These are phyloP conservation scores for Calyptommatus sinebrachiatus DNA, from an alignment of 2,113 vertebrate genomes.

Conservation along the genomic window DNA sequence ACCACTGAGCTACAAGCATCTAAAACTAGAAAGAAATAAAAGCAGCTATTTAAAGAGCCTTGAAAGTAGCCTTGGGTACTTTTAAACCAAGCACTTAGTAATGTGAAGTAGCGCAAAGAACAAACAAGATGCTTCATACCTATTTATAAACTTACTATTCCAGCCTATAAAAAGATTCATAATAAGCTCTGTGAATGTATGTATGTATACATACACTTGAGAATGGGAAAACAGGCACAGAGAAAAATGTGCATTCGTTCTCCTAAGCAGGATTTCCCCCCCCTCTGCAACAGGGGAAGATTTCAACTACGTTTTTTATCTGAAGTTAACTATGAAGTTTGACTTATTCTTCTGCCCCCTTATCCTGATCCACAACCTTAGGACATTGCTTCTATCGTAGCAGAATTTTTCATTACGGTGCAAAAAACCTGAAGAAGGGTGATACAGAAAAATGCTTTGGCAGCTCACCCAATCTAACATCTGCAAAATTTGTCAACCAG, in stretches of 20 bases:
- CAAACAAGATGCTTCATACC: slow-evolving; percentile 5
- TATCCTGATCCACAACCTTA: too few species aligned
- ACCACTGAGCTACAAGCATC: not conserved
- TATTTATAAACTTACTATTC: not conserved
- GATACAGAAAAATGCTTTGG: too few species aligned
- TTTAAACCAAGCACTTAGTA: not conserved
- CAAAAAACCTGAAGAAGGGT: too few species aligned
- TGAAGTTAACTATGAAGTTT: slow-evolving; percentile 1
- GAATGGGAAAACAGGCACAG: not conserved
- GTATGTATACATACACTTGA: not conserved
- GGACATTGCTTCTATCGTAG: too few species aligned
- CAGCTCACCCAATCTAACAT: too few species aligned
- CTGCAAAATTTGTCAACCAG: too few species aligned
- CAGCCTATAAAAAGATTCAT: slow-evolving; percentile 27
- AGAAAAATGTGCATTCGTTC: not conserved
- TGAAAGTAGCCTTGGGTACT: not conserved
- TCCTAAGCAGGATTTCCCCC: not conserved
- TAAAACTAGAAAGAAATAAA: slow-evolving; percentile 11
- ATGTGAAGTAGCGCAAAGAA: not conserved
- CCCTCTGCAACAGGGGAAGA: not conserved
- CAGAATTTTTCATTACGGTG: too few species aligned
- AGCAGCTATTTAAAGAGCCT: not conserved
- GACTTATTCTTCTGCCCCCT: not conserved
- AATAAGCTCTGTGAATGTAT: not conserved
- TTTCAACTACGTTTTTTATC: slow-evolving; percentile 7